phyloP scores from a whole-genome alignment of 2,113 vertebrate genomes.

The Eptesicus fuscus region DNA sequence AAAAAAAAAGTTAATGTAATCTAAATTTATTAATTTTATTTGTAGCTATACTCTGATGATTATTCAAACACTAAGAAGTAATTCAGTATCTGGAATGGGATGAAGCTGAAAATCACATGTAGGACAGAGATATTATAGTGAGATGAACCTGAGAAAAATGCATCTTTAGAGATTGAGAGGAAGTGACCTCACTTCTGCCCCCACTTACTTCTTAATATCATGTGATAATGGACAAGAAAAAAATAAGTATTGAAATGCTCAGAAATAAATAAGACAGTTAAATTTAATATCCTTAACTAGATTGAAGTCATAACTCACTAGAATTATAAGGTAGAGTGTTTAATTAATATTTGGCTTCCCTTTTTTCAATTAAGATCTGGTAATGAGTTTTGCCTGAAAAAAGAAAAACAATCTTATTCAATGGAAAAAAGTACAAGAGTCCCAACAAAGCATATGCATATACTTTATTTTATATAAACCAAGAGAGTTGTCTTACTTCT shows the following conservation, averaged over 20 bases:
- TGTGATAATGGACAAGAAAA: neutral
- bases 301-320: neutral
- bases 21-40: neutral
- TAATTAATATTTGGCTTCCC: slow-evolving; percentile 19
- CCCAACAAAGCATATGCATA: neutral
- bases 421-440: neutral
- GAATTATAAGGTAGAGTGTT: neutral
- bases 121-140: neutral
- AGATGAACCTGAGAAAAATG: neutral
- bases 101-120: neutral
- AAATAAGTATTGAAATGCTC: neutral
- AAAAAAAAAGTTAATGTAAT: neutral
- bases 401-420: neutral
- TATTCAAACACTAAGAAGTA: neutral
- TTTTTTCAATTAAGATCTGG: neutral
- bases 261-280: slow-evolving; percentile 12
- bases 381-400: neutral
- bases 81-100: neutral
- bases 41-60: neutral
- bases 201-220: neutral
- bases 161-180: neutral
- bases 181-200: neutral
- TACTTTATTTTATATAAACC: neutral
- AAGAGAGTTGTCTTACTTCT: neutral
- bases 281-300: slow-evolving; percentile 41